These are phyloP conservation scores for Cinclus mexicanus DNA, from an alignment of 2,113 vertebrate species.

Conservation along the genomic window DNA sequence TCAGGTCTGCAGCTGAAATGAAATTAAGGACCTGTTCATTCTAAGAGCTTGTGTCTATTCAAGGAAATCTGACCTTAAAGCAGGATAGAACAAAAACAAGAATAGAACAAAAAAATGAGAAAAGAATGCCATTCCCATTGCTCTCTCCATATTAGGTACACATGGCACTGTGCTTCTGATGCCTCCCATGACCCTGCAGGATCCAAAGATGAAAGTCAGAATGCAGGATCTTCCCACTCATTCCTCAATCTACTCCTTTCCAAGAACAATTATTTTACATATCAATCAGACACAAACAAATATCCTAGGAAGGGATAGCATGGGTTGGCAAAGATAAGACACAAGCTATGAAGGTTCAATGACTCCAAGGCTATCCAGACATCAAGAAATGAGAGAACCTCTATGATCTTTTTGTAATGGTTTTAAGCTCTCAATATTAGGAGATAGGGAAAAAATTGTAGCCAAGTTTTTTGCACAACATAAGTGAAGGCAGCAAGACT, in stretches of 20 bases:
- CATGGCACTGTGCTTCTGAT: not conserved
- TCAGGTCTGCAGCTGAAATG: not conserved
- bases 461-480: not conserved
- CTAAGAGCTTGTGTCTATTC: not conserved
- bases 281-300: not conserved
- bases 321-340: not conserved
- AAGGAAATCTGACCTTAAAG: not conserved
- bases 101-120: not conserved
- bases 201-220: not conserved
- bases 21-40: not conserved
- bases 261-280: not conserved
- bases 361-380: not conserved
- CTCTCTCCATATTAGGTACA: not conserved
- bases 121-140: not conserved
- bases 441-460: not conserved
- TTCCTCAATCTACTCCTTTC: not conserved
- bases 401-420: not conserved
- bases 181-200: not conserved
- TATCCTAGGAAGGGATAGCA: not conserved
- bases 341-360: not conserved
- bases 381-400: not conserved
- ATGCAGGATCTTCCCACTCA: not conserved
- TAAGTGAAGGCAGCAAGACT: not conserved
- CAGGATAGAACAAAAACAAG: not conserved
- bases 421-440: not conserved